Percentiles rank a stretch among this genome's conserved stretches.
Evolutionary conservation across 2,888 invertebrate species (phyloP).

Genomic region (Colletes collaris): DNA sequence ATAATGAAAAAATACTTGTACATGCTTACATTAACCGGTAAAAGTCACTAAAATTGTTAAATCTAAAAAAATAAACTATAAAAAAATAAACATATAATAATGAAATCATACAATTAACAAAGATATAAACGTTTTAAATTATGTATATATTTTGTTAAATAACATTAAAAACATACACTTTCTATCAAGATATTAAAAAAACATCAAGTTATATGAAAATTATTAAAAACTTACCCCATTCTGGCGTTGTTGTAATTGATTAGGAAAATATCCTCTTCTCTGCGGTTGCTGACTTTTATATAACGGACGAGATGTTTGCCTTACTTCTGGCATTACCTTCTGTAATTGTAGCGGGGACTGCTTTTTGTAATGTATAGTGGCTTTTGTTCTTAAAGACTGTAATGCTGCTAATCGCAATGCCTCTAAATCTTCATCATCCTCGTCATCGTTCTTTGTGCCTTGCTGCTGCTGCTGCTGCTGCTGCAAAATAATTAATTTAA

Average conservation of each 20-base stretch:
- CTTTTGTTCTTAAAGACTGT: slow-evolving; percentile 80
- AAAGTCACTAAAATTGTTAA: too few species aligned
- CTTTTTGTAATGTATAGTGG: slow-evolving; percentile 53
- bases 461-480: slow-evolving; percentile 22
- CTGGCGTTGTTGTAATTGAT: slow-evolving; percentile 68
- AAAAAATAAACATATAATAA: too few species aligned
- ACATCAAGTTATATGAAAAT: not conserved
- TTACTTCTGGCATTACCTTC: slow-evolving; percentile 57
- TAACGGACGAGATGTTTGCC: slow-evolving; percentile 56
- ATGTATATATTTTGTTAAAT: too few species aligned
- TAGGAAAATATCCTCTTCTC: slow-evolving; percentile 68
- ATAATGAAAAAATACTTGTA: too few species aligned
- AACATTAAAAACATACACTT: too few species aligned
- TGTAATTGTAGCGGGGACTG: slow-evolving; percentile 45
- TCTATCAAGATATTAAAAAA: not conserved
- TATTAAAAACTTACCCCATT: slow-evolving; percentile 70
- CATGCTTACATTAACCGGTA: too few species aligned
- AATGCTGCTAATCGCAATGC: slow-evolving; percentile 84
- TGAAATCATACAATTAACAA: too few species aligned
- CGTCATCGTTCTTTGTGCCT: slow-evolving; percentile 78
- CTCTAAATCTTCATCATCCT: slow-evolving; percentile 85
- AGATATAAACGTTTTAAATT: too few species aligned
- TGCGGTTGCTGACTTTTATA: slow-evolving; percentile 67
- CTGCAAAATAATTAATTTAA: not conserved
- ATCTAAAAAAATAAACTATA: too few species aligned